Percentiles rank a stretch among this genome's conserved stretches.
These are phyloP conservation scores for Pollimyrus isidori DNA, from an alignment of 2,113 vertebrate genomes.

Conservation along the genomic window DNA sequence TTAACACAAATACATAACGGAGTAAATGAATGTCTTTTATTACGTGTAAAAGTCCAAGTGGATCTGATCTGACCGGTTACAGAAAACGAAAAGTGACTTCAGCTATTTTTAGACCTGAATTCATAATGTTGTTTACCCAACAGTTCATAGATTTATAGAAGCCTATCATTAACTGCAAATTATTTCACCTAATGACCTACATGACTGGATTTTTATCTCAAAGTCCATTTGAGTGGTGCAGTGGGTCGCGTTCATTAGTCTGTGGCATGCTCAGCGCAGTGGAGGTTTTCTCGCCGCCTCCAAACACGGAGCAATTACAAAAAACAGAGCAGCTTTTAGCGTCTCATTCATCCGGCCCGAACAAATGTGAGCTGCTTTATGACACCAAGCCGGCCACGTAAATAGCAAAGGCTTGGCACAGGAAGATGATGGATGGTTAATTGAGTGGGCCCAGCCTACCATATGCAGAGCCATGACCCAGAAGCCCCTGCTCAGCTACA, in stretches of 20 bases:
- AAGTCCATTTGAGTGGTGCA: not conserved
- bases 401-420: constrained; percentile 44
- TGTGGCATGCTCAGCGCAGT: not conserved
- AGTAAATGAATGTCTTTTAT: not conserved
- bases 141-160: not conserved
- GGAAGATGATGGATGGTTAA: constrained; percentile 73
- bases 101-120: not conserved
- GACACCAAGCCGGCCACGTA: not conserved
- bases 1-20: not conserved
- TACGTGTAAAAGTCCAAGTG: not conserved
- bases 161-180: not conserved
- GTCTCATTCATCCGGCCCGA: not conserved
- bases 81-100: not conserved
- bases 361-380: not conserved
- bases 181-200: not conserved
- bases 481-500: constrained; percentile 62
- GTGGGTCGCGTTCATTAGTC: not conserved
- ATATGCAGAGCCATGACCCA: constrained; percentile 67
- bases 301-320: not conserved
- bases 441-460: constrained; percentile 64
- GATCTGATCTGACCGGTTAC: not conserved
- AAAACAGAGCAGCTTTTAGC: not conserved
- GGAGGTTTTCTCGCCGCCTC: not conserved
- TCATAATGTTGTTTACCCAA: not conserved
- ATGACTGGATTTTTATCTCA: not conserved